Base-by-base conservation (phyloP, 2,113 vertebrate genomes). In the Nothoprocta perdicaria region DNA sequence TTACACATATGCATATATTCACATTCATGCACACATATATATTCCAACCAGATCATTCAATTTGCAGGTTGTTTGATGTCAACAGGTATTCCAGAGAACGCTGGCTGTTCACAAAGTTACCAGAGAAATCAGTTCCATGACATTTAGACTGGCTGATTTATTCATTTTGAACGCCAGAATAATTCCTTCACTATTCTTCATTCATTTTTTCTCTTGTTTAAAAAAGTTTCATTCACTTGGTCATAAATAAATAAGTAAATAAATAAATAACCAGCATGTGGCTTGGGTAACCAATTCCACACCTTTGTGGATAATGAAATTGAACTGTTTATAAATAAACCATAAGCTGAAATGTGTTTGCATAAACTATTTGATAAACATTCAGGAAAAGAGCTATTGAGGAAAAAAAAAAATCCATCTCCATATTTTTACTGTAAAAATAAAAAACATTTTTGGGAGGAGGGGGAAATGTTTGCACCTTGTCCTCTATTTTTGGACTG, bases 261-360 rank as follows among this genome's bases (percentile, higher is more conserved):
- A 95, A 95, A 90, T 90, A 93, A 92, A 89, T 94, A 95, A 94
- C 67, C 73, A 86, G 77, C 77, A 72, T 50, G 3, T 85, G 80
- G 68, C 78, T 84, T 76, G 74, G 73, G 73, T 88, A 90, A 82
- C 48, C 80, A 89, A 86, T 96, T 83, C 91, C 76, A 79, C 62
- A 93, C 65, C 91, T 88, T 93, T 79, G 66, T 84, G 80, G 63
- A 92, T 62, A 88, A 87, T 48, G 61, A 85, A 94, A 92, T 93
- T 65, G 84, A 86, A 86, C 76, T 71, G 68, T 89, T 90, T 92
- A 95, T 93, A 96, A 96, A 96, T 94, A 96, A 96, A 89, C 76
- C 80, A 96, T 88, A 92, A 80, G 21, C 13, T 61, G 89, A 93
- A 77, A 69, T 93, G 53, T 9, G 6, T 86, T 92, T 95, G 87